Evolutionary conservation across 2,888 invertebrate species (phyloP), one percentile per base, ranked within the genome.

Genomic region (Boloria selene): DNA sequence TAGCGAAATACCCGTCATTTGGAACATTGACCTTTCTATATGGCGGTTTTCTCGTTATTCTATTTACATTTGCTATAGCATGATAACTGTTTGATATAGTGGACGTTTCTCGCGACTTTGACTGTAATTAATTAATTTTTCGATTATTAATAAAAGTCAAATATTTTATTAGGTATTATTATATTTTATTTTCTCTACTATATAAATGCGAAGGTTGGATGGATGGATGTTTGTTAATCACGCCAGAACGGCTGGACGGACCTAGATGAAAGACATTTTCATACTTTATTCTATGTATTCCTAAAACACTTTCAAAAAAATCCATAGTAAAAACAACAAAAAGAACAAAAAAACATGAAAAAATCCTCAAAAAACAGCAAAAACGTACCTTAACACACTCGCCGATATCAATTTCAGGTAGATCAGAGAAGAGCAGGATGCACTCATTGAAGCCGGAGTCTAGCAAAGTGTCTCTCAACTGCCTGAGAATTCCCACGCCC

Each of bases 361-460:
- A 6, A 17, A 56, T 45, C 22, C 16, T 42, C 17, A 16, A 31
- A 13, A 2, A 47, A 3, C 47, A 1, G 16, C 10, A 26, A 22
- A 42, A n/a, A 14, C 58, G 44, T 72, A 90, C 91, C 79, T 94
- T 94, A 0, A 98, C 98, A 87, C 98, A 98, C 73, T 95, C 94
- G 79, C 98, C 98, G 78, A 99, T 98, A 76, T 98, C 98, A 68
- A 99, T 97, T 87, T 98, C 98, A 58, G 99, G 99, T 79, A 99
- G 93, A 91, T 99, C 99, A n/a, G 99, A 99, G 89, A 99, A 99
- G 22, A 99, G 92, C 49, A 99, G 91, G 75, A 99, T 99, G 82
- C 99, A 99, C 83, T 99, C 99, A 84, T 99, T 99, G 88, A 99
- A 99, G 13, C 98, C 98, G 0, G 97, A 98, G 6, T 94, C 94